phyloP scores from a whole-genome alignment of 2,113 vertebrate species.

The Sturnira hondurensis region DNA sequence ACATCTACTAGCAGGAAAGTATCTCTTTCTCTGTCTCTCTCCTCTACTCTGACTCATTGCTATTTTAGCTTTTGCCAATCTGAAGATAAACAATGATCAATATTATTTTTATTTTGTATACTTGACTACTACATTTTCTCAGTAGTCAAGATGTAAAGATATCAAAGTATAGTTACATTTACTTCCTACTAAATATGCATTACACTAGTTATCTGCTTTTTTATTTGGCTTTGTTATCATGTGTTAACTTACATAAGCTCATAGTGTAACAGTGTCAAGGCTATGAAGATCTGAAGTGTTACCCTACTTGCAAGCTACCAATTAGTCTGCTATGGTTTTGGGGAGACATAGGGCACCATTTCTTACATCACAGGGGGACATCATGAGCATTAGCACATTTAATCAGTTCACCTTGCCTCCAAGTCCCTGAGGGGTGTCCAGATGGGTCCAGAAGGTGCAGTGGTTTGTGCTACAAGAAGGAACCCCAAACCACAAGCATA shows the following conservation, averaged over 20 bases:
- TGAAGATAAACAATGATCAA: not conserved
- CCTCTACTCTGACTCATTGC: not conserved
- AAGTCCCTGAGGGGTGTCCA: not conserved
- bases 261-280: not conserved
- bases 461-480: not conserved
- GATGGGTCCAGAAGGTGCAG: not conserved
- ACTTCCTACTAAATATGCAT: not conserved
- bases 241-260: not conserved
- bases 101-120: slow-evolving; percentile 19
- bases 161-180: not conserved
- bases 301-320: not conserved
- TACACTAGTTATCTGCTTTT: not conserved
- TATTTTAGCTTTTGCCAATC: not conserved
- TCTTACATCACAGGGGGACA: not conserved
- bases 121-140: too few species aligned
- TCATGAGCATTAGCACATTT: too few species aligned
- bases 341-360: not conserved
- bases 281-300: not conserved
- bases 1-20: not conserved
- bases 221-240: not conserved
- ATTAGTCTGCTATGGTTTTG: not conserved
- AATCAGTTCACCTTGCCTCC: not conserved
- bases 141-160: not conserved
- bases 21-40: not conserved
- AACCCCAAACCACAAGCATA: not conserved